Evolutionary conservation across 2,888 invertebrate species (phyloP).

Genomic region (Napeogenes sylphis): DNA sequence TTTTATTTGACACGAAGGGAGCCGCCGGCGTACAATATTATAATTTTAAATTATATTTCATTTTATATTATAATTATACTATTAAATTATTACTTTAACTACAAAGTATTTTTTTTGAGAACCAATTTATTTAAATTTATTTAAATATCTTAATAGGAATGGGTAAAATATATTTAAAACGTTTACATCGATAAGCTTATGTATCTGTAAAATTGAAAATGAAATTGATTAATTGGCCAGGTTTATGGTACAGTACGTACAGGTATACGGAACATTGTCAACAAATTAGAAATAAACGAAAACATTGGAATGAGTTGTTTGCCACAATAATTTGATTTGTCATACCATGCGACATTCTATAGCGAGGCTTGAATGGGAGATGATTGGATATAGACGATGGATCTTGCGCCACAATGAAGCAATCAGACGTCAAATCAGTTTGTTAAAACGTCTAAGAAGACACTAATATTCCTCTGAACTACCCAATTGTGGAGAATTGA

Average conservation of each 20-base stretch:
- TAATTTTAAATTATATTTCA: too few relatives aligned
- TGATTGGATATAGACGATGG: slow-evolving; percentile 48
- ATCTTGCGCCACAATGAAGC: slow-evolving; percentile 54
- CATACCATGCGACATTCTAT: slow-evolving; percentile 34
- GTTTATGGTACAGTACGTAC: slow-evolving; percentile 10
- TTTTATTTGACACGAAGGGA: too few relatives aligned
- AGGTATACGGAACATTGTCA: slow-evolving; percentile 18
- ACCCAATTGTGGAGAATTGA: background rate
- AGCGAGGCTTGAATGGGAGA: slow-evolving; percentile 45
- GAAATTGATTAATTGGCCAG: background rate
- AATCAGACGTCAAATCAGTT: slow-evolving; percentile 52
- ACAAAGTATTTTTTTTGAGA: too few relatives aligned
- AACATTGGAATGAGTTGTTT: slow-evolving; percentile 22
- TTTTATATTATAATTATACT: too few relatives aligned
- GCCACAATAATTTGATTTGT: slow-evolving; percentile 32
- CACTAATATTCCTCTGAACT: background rate
- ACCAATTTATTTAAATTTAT: too few relatives aligned
- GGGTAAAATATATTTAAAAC: too few relatives aligned
- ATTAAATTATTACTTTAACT: too few relatives aligned
- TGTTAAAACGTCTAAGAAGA: slow-evolving; percentile 33
- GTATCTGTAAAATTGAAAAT: too few relatives aligned
- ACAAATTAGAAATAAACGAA: slow-evolving; percentile 18
- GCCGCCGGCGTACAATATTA: too few relatives aligned
- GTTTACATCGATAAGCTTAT: too few relatives aligned
- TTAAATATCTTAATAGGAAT: too few relatives aligned